Base-by-base conservation (phyloP, 23 tunicate genomes). In the Ciona savignyi region DNA sequence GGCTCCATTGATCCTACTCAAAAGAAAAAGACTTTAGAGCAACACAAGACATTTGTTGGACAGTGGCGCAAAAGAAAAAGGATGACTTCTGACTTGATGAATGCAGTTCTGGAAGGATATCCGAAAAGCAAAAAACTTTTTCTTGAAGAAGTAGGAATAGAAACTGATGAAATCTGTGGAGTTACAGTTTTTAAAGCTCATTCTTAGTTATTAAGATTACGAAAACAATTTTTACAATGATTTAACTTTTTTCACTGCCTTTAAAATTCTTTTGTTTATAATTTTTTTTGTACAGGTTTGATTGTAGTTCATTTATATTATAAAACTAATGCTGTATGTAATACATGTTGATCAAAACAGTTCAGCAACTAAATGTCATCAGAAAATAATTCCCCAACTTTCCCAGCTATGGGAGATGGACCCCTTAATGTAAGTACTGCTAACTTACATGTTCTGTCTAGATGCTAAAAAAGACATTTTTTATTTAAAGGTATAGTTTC, bases 21-120 rank as follows among this genome's bases (percentile, higher is more conserved):
- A 32, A 91, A 91, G 33, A 70, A 66, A 23, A 78, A 78, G 73
- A 21, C 78, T 1, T 25, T 27, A 20, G 81, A 85, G 30, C 33
- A 78, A 23, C 71, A 51, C 30, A 78, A 85, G 29, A 24, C 27
- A 23, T 32, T 68, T 71, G 74, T 76, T 27, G 25, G 75, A 0
- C 91, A 80, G 1, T 84, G 84, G 86, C 84, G 71, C 72, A 91
- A 91, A 60, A 51, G 97, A 77, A 91, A 91, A 51, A 71, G 91
- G 23, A 81, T 81, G 88, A 91, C 97, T 23, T 72, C 63, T 33
- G 91, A 85, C 61, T 66, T 91, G 62, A 91, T 91, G 97, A 80
- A 85, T 72, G 97, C 97, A 34, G 97, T 91, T 0, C 76, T 91
- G 27, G 97, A 91, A 80, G 97, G 97, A 26, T 91, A 91, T 76